Conservation (phyloP, 2,797 vertebrate species). For the Corythornis leucogaster region DNA sequence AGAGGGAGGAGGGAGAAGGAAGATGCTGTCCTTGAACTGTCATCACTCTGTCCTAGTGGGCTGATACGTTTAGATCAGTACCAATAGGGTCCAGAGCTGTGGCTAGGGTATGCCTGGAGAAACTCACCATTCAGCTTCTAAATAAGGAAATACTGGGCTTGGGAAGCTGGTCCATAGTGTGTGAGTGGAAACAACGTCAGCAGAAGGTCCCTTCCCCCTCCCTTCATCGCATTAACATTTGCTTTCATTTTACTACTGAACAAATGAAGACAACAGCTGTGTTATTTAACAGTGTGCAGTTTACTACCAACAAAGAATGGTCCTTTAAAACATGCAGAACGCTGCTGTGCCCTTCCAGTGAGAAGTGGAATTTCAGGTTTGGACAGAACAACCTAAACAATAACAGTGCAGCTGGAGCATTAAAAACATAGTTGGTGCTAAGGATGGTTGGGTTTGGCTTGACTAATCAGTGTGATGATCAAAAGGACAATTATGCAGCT, state of each 20-base stretch:
- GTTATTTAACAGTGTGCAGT: neutral
- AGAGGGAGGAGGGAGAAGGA: neutral
- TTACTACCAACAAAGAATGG: constrained; percentile 23
- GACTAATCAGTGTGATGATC: neutral
- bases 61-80: neutral
- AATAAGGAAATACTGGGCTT: neutral
- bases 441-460: constrained; percentile 7
- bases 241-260: neutral
- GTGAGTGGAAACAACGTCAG: neutral
- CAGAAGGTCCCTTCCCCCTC: constrained; percentile 26
- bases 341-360: neutral
- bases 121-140: neutral
- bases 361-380: constrained; percentile 19
- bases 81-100: neutral
- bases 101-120: neutral
- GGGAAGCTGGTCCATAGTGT: neutral
- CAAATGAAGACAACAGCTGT: constrained; percentile 63
- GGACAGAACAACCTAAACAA: neutral
- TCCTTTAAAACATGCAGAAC: neutral
- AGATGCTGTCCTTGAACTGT: neutral
- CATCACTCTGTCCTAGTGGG: fast-evolving
- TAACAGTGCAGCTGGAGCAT: constrained; percentile 52
- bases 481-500: neutral
- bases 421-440: neutral
- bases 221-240: neutral